Evolutionary conservation across 2,888 invertebrate species (phyloP), one percentile per base, ranked within the genome.

Genomic region (Drosophila monieri): DNA sequence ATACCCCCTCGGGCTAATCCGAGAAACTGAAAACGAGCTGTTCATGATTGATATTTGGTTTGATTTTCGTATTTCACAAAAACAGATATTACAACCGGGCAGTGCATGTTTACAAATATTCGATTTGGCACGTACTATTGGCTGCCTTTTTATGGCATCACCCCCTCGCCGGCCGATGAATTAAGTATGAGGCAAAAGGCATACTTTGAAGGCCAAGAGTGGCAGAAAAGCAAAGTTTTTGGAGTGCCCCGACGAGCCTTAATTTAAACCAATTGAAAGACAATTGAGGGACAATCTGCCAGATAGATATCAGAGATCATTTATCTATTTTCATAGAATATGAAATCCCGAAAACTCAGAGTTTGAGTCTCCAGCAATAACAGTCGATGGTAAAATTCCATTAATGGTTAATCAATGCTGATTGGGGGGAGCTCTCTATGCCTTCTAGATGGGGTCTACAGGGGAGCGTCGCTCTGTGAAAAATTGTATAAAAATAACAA

Each of bases 11-110:
- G n/a, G n/a, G n/a, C n/a, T 23, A 23, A 23, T 5, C 21, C 0
- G 21, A 23, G 21, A 2, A 18, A 18, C 18, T 18, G 37, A 37
- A 37, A 14, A 44, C 52, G 48, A 39, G 48, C 59, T 32, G 47
- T 23, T 49, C 25, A 48, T 78, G 78, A 80, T 81, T 78, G 81
- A 77, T 64, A 78, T 69, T 60, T 80, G 77, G 67, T 84, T 80
- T 74, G 77, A 71, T 74, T 75, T 44, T 39, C 23, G 41, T 37
- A 30, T 68, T 32, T 49, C 4, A 4, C 27, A 41, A 37, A 46
- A 35, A 46, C 44, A 69, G 27, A 51, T 39, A 47, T 67, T 47
- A 67, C 35, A 41, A 59, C 67, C 53, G 41, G 58, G 52, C 37
- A 67, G 47, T 43, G 59, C 67, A 59, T 52, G 59, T 53, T 67